These are phyloP conservation scores for Rattus norvegicus DNA, from an alignment of 2,113 vertebrate genomes.

Conservation along the genomic window GRCr8 NC_086034.1:2998001-2998500, in stretches of 20 bases:
- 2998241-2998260: background rate
- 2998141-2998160: background rate
- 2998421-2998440: too few relatives aligned
- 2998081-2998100: background rate
- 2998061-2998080: background rate
- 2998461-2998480: background rate
- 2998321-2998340: too few relatives aligned
- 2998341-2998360: background rate
- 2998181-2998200: background rate
- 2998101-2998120: background rate
- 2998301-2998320: background rate
- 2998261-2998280: background rate
- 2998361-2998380: background rate
- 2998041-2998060: background rate
- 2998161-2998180: slow-evolving; percentile 21
- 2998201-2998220: background rate
- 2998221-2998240: background rate
- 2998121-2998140: background rate
- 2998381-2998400: background rate
- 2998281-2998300: background rate
- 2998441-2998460: background rate
- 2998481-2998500: background rate
- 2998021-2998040: background rate
- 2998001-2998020: background rate
- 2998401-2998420: background rate